phyloP scores from a whole-genome alignment of 2,797 vertebrate genomes.

The Eurystomus glaucurus region DNA sequence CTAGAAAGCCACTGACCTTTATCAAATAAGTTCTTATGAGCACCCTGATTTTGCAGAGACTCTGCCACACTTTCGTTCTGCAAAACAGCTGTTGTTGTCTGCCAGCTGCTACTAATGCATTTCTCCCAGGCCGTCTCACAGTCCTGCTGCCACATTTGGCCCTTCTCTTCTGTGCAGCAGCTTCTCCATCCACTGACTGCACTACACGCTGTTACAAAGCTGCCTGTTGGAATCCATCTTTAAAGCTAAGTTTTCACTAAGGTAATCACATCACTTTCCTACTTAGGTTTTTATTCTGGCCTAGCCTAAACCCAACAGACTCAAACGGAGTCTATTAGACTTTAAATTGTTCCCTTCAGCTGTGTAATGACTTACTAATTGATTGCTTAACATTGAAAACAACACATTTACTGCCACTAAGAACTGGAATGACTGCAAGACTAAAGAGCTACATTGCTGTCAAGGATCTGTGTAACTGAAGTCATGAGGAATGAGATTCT shows the following conservation, averaged over 20 bases:
- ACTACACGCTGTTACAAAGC: neutral
- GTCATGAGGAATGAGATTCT: neutral
- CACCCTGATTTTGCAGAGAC: neutral
- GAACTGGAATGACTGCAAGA: neutral
- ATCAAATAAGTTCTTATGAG: neutral
- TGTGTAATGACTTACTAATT: neutral
- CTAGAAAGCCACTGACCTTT: neutral
- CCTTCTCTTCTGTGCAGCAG: neutral
- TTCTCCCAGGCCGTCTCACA: neutral
- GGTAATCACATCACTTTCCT: neutral
- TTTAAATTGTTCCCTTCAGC: neutral
- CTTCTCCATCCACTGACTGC: neutral
- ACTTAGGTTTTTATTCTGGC: neutral
- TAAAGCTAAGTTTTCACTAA: neutral
- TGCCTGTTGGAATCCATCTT: neutral
- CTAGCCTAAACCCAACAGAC: neutral
- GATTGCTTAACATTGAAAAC: neutral
- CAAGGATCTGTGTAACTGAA: neutral
- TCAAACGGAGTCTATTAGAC: neutral
- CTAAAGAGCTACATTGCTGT: neutral
- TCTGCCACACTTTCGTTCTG: neutral
- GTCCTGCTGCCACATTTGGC: accelerated
- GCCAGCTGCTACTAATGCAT: neutral
- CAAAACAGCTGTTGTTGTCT: neutral
- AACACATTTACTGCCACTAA: neutral